Base-by-base conservation (phyloP, 2,888 invertebrate species). In the Nephrotoma guestfalica region DNA sequence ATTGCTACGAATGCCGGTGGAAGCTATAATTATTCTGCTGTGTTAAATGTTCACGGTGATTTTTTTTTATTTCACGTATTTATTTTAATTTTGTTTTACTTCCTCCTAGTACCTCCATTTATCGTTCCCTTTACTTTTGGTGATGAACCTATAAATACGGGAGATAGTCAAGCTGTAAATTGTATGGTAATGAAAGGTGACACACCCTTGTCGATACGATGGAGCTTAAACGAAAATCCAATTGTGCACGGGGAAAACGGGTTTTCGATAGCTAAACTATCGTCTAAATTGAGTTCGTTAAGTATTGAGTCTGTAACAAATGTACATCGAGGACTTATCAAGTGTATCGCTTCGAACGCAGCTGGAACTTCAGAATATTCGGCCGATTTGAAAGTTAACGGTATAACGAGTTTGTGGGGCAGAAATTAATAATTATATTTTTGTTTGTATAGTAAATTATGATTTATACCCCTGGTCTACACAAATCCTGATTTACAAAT, bases 141-240 rank as follows among this genome's bases (percentile, higher is more conserved):
- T 41, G 89, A 92, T 89, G 92, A 92, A 87, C 91, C 93, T 43
- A 91, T 93, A 6, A 93, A 93, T 89, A 92, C 92, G 86, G 93
- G 93, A 18, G 93, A 93, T 88, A 91, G 92, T 87, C 92, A 92
- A 86, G 95, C 95, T 87, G 93, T 95, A 86, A 93, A 93, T 87
- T 96, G 96, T 90, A 93, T 94, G 88, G 93, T 94, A 86, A 94
- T 94, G 86, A 94, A 95, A 91, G 96, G 96, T 87, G 96, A 96
- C 91, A 92, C 94, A 87, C 96, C 96, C 1, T 93, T 96, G 89
- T 93, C 93, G 87, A 94, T 96, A 86, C 92, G 93, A 40, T 96
- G 96, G 96, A 93, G 93, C 86, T 94, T 95, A 89, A 94, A 96
- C 90, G 86, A 83, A 7, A 30, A 92, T 87, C 89, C 90, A 0